Conservation (phyloP, 1,140 invertebrate genomes). For the Drosophila ohnishii region DNA sequence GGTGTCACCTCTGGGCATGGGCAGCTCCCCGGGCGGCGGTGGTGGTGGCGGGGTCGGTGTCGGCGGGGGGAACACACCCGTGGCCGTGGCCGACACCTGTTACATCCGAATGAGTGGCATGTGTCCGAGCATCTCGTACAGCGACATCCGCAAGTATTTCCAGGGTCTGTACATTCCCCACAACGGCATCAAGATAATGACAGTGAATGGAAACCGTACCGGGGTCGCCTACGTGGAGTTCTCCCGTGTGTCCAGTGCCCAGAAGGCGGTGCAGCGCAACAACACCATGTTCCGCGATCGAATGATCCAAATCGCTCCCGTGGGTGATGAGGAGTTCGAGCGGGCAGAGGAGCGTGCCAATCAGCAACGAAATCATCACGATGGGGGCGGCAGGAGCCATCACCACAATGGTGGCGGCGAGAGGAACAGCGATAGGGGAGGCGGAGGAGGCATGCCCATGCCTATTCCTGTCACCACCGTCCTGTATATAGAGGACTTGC, state of each 20-base stretch:
- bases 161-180: conserved; percentile 90
- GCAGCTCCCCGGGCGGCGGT: conserved; percentile 17
- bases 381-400: conserved; percentile 4
- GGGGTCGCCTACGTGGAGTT: conserved; percentile 93
- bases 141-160: conserved; percentile 92
- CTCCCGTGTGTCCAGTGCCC: conserved; percentile 86
- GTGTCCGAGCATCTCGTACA: conserved; percentile 87
- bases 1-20: conserved; percentile 11
- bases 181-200: conserved; percentile 93
- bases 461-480: conserved; percentile 83
- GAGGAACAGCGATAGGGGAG: conserved; percentile 6
- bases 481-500: conserved; percentile 88
- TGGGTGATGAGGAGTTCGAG: conserved; percentile 72
- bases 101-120: conserved; percentile 90
- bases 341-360: conserved; percentile 56
- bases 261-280: conserved; percentile 87
- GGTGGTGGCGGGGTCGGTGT: neutral
- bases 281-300: conserved; percentile 86
- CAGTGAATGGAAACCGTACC: conserved; percentile 89
- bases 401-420: conserved; percentile 11
- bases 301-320: conserved; percentile 59
- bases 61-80: conserved; percentile 15
- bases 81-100: conserved; percentile 78
- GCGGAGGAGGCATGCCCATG: neutral
- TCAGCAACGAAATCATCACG: conserved; percentile 28